Evolutionary conservation across 2,888 invertebrate species (phyloP).

Genomic region (Cantharis rustica): DNA sequence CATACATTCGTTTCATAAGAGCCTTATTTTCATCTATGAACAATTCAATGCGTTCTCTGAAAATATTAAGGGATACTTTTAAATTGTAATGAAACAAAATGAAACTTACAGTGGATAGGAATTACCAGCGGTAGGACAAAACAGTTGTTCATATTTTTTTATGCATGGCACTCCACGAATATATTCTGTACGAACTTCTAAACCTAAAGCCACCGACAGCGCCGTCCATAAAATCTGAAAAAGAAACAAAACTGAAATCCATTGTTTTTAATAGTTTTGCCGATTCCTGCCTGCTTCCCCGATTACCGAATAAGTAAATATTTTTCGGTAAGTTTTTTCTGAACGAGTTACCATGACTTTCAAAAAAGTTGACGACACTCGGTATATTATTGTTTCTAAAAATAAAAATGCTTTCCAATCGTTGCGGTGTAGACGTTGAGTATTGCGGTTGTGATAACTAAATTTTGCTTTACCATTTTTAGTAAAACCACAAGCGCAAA

Average conservation of each 20-base stretch:
- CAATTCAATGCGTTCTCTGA: conserved; percentile 85
- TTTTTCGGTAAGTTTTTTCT: too few species aligned
- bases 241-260: not conserved
- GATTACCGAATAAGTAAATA: too few species aligned
- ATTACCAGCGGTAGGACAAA: conserved; percentile 90
- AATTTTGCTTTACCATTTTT: not conserved
- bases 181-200: conserved; percentile 85
- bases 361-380: too few species aligned
- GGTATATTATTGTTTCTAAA: too few species aligned
- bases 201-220: conserved; percentile 81
- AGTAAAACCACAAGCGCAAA: not conserved
- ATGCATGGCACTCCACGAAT: conserved; percentile 90
- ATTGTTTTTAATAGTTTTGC: too few species aligned
- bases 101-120: conserved; percentile 85
- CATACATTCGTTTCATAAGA: conserved; percentile 91
- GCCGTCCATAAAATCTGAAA: conserved; percentile 89
- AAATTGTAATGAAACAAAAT: not conserved
- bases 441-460: not conserved
- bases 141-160: conserved; percentile 85
- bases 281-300: too few species aligned
- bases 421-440: too few species aligned
- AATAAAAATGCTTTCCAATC: too few species aligned
- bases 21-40: conserved; percentile 96
- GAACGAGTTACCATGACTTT: too few species aligned
- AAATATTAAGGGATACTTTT: conserved; percentile 42